Base-by-base conservation (phyloP, 2,113 vertebrate genomes). In the Pao palembangensis region DNA sequence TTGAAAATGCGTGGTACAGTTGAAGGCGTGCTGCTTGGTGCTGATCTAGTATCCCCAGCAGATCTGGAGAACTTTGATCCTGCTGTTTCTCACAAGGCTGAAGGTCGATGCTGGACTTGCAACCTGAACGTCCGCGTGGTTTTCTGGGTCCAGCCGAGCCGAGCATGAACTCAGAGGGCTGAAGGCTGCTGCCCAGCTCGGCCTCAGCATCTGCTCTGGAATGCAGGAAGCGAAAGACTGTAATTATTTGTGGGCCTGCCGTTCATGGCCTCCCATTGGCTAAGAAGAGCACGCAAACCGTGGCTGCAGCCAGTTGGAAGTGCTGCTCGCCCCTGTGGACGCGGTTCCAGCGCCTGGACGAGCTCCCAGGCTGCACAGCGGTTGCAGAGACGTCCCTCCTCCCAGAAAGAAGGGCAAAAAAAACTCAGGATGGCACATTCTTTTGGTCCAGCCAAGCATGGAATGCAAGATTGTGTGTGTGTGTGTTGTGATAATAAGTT, bases 171-270 rank as follows among this genome's bases (percentile, higher is more conserved):
- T 38, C 34, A 3, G 34, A 38, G 25, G 3, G 8, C 34, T 31
- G 8, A 31, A 23, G n/a, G 53, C 55, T 48, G 5, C 62, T 55
- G 34, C 67, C 51, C 46, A 51, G 21, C 69, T 56, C 58, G 59
- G 60, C 69, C 71, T 78, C 75, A 58, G 70, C 48, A 15, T 76
- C 67, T 67, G 23, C 72, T 82, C 38, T 76, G 87, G 86, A 88
- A 86, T 87, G 86, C 63, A 73, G 75, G 72, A 78, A 79, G 77
- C 80, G 42, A 78, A 64, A 59, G 72, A 19, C 69, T 90, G 83
- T 89, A 85, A 90, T 90, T 87, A 86, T 53, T 46, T 51, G 25
- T 15, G 58, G 58, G 46, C 59, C 64, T 3, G 53, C 79, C 75
- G 41, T 48, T 34, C 2, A 0, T 6, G 20, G 0, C 10, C 62